Base-by-base conservation (phyloP, 1,140 invertebrate genomes). In the Centruroides sculpturatus region DNA sequence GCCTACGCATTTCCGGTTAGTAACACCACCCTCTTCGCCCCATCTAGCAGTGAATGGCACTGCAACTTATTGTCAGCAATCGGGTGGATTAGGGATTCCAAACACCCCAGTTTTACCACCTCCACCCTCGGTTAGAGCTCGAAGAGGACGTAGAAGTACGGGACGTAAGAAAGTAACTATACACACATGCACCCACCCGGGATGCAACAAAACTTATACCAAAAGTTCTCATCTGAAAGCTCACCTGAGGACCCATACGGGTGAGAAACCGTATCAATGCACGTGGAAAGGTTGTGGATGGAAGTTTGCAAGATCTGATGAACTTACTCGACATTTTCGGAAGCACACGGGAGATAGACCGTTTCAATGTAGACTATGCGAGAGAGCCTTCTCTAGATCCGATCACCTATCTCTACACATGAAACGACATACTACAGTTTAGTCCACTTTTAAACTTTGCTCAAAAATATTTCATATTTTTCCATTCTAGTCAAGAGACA, bases 151-250 rank as follows among this genome's bases (percentile, higher is more conserved):
- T 47, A 67, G 74, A 35, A 71, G 72, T 3, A 73, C 73, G 69
- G 76, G 75, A 5, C 73, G 73, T n/a, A 78, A 78, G 63, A 73
- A 75, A 11, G 72, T 69, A 56, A 68, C 79, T 5, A 76, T 75
- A 13, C 82, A 84, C 72, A 80, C 78, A 3, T 86, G 84, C 66
- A 75, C 79, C 4, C 76, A 84, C 69, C 77, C 78, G 0, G 82
- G 81, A 12, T 86, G 85, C 70, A 74, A 71, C 35, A 86, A 86
- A 71, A 82, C 79, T 4, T 86, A 85, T 72, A 82, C 80, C 6
- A 86, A 86, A 70, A 83, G 81, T 60, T 85, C 83, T 3, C 84
- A 86, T 72, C 73, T 86, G 56, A 82, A 85, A 67, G 81, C 82
- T 7, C 84, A 86, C 69, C 70, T 81, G 47, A 67, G 80, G 56